Base-by-base conservation (phyloP, 1,140 invertebrate species). In the Cherax destructor region DNA sequence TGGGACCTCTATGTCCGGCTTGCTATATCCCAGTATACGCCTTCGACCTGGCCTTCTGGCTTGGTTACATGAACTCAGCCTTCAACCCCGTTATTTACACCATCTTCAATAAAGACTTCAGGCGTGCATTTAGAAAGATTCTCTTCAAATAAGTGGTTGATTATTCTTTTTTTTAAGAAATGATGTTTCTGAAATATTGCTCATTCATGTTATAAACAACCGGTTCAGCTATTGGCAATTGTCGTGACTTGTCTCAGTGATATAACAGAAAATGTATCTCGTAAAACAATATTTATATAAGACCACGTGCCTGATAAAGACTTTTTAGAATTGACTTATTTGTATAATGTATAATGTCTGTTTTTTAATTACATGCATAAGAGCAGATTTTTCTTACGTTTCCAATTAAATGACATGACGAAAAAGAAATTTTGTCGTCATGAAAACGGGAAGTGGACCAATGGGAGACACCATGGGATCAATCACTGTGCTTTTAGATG, bases 71-170 rank as follows among this genome's bases (percentile, higher is more conserved):
- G 96, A 99, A 99, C 95, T 99, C 98, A 52, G 99, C 99, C 65
- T 96, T 99, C 52, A 99, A 99, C 95, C 99, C 99, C 21, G 97
- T 99, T 77, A 96, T 96, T 76, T 96, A 96, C 93, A 99, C 98
- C 78, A 99, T 99, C 94, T 99, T 99, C 95, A 99, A 99, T 95
- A 98, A 99, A 95, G 99, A 99, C 95, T 99, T 99, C 95, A 96
- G 99, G 88, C 96, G 97, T 94, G 98, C 99, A 16, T 99, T 99
- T 94, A 96, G 98, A 92, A 96, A 98, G 94, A 99, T 99, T 95
- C 95, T 99, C 94, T 98, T 98, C 95, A 99, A 98, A 96, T 99
- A 96, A 97, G 49, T 86, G 13, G 84, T 74, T 50, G 3, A 16
- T 76, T 18, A 77, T 76, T 52, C 61, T 76, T 52, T 78, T 41